These are phyloP conservation scores for Cheilosia vulpina DNA, from an alignment of 2,888 invertebrate genomes.

Conservation along the genomic window DNA sequence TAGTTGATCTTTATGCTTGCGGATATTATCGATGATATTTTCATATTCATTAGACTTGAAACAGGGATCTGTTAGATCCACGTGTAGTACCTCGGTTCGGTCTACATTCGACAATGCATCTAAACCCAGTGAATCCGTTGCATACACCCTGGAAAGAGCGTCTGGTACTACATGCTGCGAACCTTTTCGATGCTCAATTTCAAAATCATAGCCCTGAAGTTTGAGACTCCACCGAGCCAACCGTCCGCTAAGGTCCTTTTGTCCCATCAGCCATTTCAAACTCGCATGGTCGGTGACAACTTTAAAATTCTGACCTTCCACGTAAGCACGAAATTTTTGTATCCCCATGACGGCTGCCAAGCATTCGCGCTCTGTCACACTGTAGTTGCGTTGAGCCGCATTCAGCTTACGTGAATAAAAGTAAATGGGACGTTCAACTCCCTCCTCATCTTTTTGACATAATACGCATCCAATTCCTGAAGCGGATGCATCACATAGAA, in stretches of 20 bases:
- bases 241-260: conserved; percentile 18
- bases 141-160: neutral
- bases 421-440: conserved; percentile 2
- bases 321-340: neutral
- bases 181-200: conserved; percentile 14
- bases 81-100: neutral
- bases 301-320: conserved; percentile 4
- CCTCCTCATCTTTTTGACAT: neutral
- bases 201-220: conserved; percentile 13
- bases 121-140: neutral
- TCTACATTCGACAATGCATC: neutral
- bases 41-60: neutral
- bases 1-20: neutral
- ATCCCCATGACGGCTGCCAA: conserved; percentile 7
- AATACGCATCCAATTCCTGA: conserved; percentile 20
- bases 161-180: conserved; percentile 2
- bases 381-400: conserved; percentile 11
- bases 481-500: neutral
- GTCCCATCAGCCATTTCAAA: conserved; percentile 11
- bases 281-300: conserved; percentile 14
- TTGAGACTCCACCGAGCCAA: conserved; percentile 26
- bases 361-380: conserved; percentile 32
- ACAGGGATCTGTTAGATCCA: neutral
- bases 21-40: neutral
- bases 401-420: conserved; percentile 22